Percentiles rank a stretch among this genome's conserved stretches.
phyloP scores from a whole-genome alignment of 2,888 invertebrate species.

The Lucinisca nassula region DNA sequence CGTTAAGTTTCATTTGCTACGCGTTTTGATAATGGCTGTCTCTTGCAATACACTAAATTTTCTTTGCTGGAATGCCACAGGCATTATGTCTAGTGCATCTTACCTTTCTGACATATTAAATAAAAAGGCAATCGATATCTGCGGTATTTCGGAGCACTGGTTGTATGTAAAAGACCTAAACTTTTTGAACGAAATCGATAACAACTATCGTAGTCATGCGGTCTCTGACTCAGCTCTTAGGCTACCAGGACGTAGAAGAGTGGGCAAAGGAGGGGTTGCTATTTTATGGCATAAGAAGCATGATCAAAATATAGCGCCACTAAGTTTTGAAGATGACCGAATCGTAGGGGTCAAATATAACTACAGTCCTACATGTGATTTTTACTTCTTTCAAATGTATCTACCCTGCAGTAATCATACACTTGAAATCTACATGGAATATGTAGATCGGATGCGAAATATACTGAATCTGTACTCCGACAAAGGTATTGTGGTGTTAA shows the following conservation, averaged over 20 bases:
- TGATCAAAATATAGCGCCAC: background rate
- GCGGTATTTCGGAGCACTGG: slow-evolving; percentile 1
- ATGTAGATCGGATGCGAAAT: background rate
- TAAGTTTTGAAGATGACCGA: background rate
- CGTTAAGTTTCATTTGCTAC: too few relatives aligned
- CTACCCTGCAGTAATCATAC: background rate
- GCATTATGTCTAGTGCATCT: background rate
- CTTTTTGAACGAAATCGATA: background rate
- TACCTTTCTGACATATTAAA: background rate
- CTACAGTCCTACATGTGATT: too few relatives aligned
- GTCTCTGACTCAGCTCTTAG: background rate
- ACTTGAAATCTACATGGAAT: background rate
- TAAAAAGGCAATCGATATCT: background rate
- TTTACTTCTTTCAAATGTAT: background rate
- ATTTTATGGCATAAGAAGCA: background rate
- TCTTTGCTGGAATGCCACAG: slow-evolving; percentile 1
- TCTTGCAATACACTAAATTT: background rate
- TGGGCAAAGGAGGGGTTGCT: background rate
- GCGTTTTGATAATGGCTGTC: too few relatives aligned
- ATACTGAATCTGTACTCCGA: background rate
- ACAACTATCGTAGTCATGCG: background rate
- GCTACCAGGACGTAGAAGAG: background rate
- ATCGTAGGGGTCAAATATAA: background rate
- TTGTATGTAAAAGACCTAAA: background rate
- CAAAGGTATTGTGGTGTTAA: background rate